Evolutionary conservation across 2,113 vertebrate genomes (phyloP), one percentile per base, ranked within the genome.

Genomic region (Capricornis sumatraensis): DNA sequence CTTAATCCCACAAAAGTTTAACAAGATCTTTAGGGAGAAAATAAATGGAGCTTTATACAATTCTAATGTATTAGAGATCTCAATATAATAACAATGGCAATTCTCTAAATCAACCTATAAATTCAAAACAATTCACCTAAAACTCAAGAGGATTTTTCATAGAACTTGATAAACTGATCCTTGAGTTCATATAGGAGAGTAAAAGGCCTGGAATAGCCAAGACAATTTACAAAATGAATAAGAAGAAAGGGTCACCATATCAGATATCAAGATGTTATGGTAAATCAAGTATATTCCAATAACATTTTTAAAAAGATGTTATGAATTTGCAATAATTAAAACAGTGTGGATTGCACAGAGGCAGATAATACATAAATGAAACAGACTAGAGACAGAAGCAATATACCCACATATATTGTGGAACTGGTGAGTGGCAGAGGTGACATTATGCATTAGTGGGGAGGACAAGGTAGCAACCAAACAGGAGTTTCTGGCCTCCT

Each of bases 31-130:
- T 90, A 94, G 64, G 47, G 58, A 52, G 21, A 47, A 50, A 92
- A 36, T 89, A 88, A 91, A 79, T 55, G 43, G 50, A 91, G 16
- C 62, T 50, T 94, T 78, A 84, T 45, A 45, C 14, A 91, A 76
- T 78, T 67, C 83, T 92, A 92, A 83, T 81, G 74, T 15, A 55
- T 84, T 93, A 62, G 79, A 84, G 14, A 33, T 87, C 74, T 95
- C 36, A 62, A 16, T 94, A 84, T 79, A 81, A 85, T 93, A 87
- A 95, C 95, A 45, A 93, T 55, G 57, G 62, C 15, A 91, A 57
- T 55, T 93, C 52, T 74, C 43, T 33, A 94, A 97, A 64, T 85
- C 94, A 96, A 62, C 45, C 81, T 93, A 91, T 57, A 96, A 91
- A 81, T 94, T 96, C 82, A 85, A 90, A 64, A 67, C 47, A 58